Percentiles rank a stretch among this genome's conserved stretches.
Conservation (phyloP, 1,140 invertebrate species). For the Nephotettix cincticeps region DNA sequence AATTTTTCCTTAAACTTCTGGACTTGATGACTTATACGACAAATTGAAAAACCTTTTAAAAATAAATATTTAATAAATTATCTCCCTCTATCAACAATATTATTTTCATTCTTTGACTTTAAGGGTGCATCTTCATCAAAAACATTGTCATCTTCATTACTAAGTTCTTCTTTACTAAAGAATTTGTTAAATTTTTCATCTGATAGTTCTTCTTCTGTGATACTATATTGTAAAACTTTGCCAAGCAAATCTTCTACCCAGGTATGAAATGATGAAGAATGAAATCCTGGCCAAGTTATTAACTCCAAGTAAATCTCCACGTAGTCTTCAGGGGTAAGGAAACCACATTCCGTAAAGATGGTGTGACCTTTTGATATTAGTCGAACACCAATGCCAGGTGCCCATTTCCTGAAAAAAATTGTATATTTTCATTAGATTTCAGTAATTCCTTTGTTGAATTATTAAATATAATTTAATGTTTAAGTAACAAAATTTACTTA, state of each 20-base stretch:
- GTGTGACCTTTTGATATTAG: conserved; percentile 47
- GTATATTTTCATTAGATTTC: too few relatives aligned
- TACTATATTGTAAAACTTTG: neutral
- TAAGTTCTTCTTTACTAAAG: neutral
- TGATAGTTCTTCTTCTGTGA: neutral
- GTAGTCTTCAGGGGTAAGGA: conserved; percentile 46
- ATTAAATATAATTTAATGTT: too few relatives aligned
- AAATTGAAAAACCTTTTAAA: too few relatives aligned
- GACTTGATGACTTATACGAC: too few relatives aligned
- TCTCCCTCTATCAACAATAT: too few relatives aligned
- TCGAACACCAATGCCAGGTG: conserved; percentile 51
- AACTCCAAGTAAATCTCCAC: conserved; percentile 48
- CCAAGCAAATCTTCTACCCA: conserved; percentile 38
- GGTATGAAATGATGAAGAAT: conserved; percentile 38
- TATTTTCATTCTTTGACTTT: neutral
- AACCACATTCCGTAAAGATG: conserved; percentile 50
- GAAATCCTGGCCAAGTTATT: conserved; percentile 49
- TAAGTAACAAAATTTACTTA: too few relatives aligned
- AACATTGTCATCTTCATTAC: neutral
- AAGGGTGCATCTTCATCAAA: neutral
- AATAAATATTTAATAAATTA: too few relatives aligned
- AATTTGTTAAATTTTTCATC: too few relatives aligned
- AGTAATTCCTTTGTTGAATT: too few relatives aligned
- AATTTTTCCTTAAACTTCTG: too few relatives aligned
- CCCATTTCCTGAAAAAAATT: conserved; percentile 44